Evolutionary conservation across 2,113 vertebrate species (phyloP), one percentile per base, ranked within the genome.

Genomic region (Phylloscopus trochilus): DNA sequence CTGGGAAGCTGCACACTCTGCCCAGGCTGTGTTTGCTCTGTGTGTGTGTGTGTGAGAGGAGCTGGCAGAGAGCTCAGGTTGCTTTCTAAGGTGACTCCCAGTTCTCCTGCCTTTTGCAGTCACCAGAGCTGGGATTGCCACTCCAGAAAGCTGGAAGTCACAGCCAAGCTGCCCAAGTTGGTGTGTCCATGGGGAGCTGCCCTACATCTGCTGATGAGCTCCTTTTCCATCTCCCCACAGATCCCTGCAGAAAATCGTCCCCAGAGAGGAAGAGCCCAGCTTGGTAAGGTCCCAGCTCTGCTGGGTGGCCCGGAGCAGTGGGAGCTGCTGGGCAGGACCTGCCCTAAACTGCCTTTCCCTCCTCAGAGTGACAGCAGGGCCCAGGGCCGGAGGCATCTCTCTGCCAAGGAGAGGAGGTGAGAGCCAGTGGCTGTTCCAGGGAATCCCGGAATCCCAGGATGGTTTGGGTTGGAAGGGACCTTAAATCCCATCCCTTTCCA

Each of bases 391-490:
- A 99, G 99, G 95, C 99, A 99, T 89, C 97, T 99, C 91, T 99
- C 99, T 55, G 99, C 99, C 91, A 99, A 99, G 96, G 98, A 99
- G 97, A 98, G 98, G 95, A 98, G 99, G 99, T 99, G 97, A 98
- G 97, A 46, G 24, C 76, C n/a, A 51, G 5, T 6, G 59, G 3
- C 2, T 18, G 15, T 33, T 31, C 15, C 79, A 69, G 64, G 79
- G 63, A 15, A 37, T 37, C 33, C 87, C 55, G 11, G 70, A 15
- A 37, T 37, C n/a, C 87, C 55, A 13, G 70, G 3, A 3, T n/a
- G 31, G 17, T 1, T 47, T 27, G 63, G 18, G 2, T 4, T 41
- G 43, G 47, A 13, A 69, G 30, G 47, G 55, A 37, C 4, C 47
- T 35, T 13, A 13, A 76, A 35, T 10, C 18, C 8, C 28, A 69